Evolutionary conservation across 2,113 vertebrate genomes (phyloP), one percentile per base, ranked within the genome.

Genomic region (Nymphicus hollandicus): DNA sequence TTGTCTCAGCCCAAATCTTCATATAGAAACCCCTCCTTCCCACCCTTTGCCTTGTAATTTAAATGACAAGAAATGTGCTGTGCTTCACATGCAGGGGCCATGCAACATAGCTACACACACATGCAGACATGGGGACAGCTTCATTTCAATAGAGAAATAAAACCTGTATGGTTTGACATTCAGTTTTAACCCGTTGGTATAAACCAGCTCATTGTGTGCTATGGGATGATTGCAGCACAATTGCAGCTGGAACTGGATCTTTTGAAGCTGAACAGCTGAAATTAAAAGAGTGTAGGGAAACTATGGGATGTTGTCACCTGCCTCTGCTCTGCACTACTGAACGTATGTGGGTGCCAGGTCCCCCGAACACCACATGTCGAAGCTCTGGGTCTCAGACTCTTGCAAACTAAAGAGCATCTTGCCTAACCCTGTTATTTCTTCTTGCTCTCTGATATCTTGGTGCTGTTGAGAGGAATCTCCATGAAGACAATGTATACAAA

Each of bases 401-500:
- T 66, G 41, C 12, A 47, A 39, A 19, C 50, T 49, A 16, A 41
- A 49, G 41, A 66, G 41, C 18, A 22, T 58, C 25, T 64, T 61
- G 7, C 25, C 47, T 37, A 31, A 35, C 6, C 6, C 11, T 49
- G 20, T 61, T 49, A 2, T 79, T 78, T 77, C 28, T 49, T 60
- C 37, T 8, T 49, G 5, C 29, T 79, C 27, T 56, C 14, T 71
- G 74, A 77, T 47, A 49, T 18, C 31, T 74, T n/a, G 33, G 15
- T 43, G 60, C 37, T 25, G 8, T 52, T 8, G 1, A 53, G 63
- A 77, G 49, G 17, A 50, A 66, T 46, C 8, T 53, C 17, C 53
- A 17, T 0, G 0, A 28, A 70, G 25, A 44, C 70, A 43, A 18
- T 1, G 18, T 9, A 11, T 2, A 68, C 44, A 89, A 35, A 0